phyloP scores from a whole-genome alignment of 2,888 invertebrate species.

The Cephus nigrinus region DNA sequence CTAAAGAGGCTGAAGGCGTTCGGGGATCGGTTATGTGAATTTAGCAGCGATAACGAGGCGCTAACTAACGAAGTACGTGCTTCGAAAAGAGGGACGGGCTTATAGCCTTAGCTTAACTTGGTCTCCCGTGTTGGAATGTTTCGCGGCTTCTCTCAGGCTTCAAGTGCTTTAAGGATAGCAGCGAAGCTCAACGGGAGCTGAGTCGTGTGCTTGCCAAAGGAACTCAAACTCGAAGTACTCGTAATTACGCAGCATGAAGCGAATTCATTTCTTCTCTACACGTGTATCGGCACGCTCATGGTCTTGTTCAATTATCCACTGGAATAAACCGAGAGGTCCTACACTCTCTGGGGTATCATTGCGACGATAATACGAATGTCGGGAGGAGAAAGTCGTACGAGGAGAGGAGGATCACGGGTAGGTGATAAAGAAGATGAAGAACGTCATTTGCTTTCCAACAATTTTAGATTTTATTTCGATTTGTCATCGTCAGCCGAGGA shows the following conservation, averaged over 20 bases:
- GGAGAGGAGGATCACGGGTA: neutral
- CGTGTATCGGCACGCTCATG: neutral
- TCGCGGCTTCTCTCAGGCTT: neutral
- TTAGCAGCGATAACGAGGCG: neutral
- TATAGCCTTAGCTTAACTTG: neutral
- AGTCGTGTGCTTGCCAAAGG: neutral
- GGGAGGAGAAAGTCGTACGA: neutral
- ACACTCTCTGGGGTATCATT: neutral
- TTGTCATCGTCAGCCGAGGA: neutral
- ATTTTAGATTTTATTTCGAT: neutral
- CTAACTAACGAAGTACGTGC: neutral
- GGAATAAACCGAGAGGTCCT: neutral
- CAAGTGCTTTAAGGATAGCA: neutral
- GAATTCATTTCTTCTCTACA: neutral
- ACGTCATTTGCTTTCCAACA: neutral
- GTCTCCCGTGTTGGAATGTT: neutral
- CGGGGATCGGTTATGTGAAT: neutral
- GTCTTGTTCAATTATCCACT: neutral
- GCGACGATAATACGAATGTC: neutral
- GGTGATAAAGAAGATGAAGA: neutral
- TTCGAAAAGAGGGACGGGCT: neutral
- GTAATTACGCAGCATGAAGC: neutral
- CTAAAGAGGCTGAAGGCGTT: neutral
- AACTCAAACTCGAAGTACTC: neutral
- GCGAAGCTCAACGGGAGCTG: neutral